Evolutionary conservation across 2,113 vertebrate species (phyloP).

Genomic region (Oncorhynchus gorbuscha): DNA sequence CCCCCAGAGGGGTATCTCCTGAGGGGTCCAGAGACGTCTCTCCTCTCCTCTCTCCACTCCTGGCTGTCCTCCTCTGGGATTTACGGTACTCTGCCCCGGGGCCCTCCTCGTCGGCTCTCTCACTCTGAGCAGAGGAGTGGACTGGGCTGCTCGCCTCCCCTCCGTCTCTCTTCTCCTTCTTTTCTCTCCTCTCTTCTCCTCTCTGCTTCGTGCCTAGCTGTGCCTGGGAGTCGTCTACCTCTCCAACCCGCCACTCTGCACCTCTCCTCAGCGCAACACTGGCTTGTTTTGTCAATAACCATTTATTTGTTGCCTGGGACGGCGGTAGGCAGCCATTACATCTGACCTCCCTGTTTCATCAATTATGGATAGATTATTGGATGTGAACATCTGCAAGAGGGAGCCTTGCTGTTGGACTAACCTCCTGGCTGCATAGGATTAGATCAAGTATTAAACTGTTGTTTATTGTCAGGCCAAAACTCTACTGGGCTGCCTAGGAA

Average conservation of each 20-base stretch:
- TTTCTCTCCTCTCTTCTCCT: too few species aligned
- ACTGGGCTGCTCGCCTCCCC: neutral
- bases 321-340: conserved; percentile 92
- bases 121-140: conserved; percentile 7
- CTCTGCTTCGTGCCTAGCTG: too few species aligned
- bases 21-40: conserved; percentile 17
- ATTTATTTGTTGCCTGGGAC: conserved; percentile 98
- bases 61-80: conserved; percentile 15
- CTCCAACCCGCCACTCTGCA: conserved; percentile 47
- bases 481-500: conserved; percentile 80
- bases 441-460: conserved; percentile 99
- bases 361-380: conserved; percentile 99
- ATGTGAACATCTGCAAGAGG: conserved; percentile 98
- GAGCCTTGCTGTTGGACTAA: conserved; percentile 85
- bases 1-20: too few species aligned
- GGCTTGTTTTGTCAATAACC: conserved; percentile 99
- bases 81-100: neutral
- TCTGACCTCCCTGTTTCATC: conserved; percentile 99
- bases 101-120: conserved; percentile 20
- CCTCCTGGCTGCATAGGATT: conserved; percentile 91
- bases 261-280: conserved; percentile 77
- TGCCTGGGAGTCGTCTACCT: conserved; percentile 28
- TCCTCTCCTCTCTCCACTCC: too few species aligned
- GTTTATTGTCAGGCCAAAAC: conserved; percentile 98
- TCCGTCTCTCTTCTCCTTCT: too few species aligned